These are phyloP conservation scores for Microdon myrmicae DNA, from an alignment of 2,888 invertebrate genomes.

Conservation along the genomic window DNA sequence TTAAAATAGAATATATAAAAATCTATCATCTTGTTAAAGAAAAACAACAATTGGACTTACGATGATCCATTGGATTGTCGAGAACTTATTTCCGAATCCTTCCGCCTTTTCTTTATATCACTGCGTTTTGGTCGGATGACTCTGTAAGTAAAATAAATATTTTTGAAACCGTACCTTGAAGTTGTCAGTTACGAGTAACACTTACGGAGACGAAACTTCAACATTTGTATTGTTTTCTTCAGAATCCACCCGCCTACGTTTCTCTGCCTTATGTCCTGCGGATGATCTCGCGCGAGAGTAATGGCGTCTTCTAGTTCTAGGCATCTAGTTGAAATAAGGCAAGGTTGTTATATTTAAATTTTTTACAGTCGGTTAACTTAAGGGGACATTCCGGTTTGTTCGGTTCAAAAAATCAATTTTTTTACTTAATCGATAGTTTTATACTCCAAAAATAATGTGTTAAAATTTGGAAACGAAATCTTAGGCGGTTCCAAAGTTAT, in stretches of 20 bases:
- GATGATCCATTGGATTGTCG: constrained; percentile 65
- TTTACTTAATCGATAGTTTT: no score
- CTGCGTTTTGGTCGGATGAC: constrained; percentile 63
- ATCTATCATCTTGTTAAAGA: neutral
- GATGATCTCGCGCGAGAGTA: constrained; percentile 74
- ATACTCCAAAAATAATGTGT: no score
- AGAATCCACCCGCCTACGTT: constrained; percentile 77
- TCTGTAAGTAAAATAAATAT: constrained; percentile 7
- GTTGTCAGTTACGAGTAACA: constrained; percentile 26
- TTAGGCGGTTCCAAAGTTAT: no score
- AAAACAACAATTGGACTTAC: constrained; percentile 57
- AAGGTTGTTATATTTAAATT: constrained; percentile 14
- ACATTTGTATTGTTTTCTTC: constrained; percentile 66
- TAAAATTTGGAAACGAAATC: no score
- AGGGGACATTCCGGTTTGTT: no score
- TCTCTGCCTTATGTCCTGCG: constrained; percentile 68
- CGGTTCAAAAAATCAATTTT: no score
- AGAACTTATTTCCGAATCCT: constrained; percentile 72
- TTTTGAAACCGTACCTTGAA: neutral
- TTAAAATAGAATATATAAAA: no score
- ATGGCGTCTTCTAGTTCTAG: constrained; percentile 83
- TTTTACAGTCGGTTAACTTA: no score
- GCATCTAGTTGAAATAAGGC: constrained; percentile 75
- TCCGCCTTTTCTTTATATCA: constrained; percentile 71
- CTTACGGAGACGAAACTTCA: constrained; percentile 65